phyloP scores from a whole-genome alignment of 2,113 vertebrate genomes.

The Silurus meridionalis region DNA sequence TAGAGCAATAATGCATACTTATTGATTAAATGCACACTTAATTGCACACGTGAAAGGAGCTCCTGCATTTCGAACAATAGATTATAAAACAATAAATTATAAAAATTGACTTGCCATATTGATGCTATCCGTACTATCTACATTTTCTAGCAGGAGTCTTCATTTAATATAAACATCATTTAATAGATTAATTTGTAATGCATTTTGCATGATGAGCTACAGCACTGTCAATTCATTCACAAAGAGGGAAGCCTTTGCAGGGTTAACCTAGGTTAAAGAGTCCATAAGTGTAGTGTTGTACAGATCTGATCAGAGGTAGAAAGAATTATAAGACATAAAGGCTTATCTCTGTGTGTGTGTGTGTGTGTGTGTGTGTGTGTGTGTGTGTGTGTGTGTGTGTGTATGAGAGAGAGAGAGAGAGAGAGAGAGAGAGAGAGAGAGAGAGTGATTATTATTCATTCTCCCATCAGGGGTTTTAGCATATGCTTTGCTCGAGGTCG shows the following conservation, averaged over 20 bases:
- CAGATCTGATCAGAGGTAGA: constrained; percentile 48
- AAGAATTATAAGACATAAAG: constrained; percentile 62
- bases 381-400: constrained; percentile 22
- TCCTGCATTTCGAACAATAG: neutral
- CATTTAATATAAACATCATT: neutral
- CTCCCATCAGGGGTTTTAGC: constrained; percentile 53
- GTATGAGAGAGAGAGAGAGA: neutral
- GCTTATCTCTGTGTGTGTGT: constrained; percentile 34
- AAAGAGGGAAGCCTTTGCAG: neutral
- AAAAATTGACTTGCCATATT: neutral
- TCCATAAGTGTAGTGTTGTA: constrained; percentile 28
- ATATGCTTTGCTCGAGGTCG: constrained; percentile 53
- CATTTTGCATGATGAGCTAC: neutral
- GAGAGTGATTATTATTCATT: constrained; percentile 15
- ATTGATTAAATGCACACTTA: too few species aligned
- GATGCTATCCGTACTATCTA: neutral
- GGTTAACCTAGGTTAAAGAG: constrained; percentile 40
- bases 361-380: constrained; percentile 12
- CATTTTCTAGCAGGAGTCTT: neutral
- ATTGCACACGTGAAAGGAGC: neutral
- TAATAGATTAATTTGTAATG: neutral
- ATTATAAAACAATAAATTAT: neutral
- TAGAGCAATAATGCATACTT: too few species aligned
- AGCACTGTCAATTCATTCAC: neutral
- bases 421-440: too few species aligned